Evolutionary conservation across 2,797 vertebrate species (phyloP).

Genomic region (Dendrocincla fuliginosa): DNA sequence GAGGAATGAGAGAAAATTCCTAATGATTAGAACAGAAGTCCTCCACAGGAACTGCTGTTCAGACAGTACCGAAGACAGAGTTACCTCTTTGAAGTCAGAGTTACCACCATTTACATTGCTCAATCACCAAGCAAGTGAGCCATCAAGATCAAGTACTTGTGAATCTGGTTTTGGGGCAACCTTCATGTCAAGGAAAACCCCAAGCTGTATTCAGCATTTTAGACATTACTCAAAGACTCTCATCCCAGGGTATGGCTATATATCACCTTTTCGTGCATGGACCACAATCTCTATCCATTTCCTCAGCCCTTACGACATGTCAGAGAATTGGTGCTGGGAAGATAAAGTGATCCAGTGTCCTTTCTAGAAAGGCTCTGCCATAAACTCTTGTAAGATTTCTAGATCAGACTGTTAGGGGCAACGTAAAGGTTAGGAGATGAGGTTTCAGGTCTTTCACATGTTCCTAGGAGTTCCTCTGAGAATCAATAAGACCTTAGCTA

Average conservation of each 20-base stretch:
- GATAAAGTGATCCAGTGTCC: neutral
- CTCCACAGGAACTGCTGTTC: neutral
- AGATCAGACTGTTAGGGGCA: neutral
- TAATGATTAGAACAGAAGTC: neutral
- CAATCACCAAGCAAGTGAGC: neutral
- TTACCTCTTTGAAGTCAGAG: neutral
- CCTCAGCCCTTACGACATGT: neutral
- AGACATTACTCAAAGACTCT: neutral
- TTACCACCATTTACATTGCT: neutral
- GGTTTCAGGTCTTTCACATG: neutral
- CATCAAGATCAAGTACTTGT: neutral
- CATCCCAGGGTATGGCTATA: neutral
- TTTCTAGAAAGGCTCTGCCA: neutral
- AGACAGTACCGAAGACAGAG: neutral
- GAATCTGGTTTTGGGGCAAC: constrained; percentile 14
- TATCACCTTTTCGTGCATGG: neutral
- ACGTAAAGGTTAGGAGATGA: neutral
- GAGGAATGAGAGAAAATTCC: neutral
- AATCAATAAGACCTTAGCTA: neutral
- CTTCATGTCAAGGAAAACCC: neutral
- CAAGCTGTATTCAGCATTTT: constrained; percentile 11
- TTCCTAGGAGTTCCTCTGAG: neutral
- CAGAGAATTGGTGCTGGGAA: neutral
- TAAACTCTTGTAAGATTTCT: neutral
- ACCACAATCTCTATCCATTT: neutral